Conservation (phyloP, 2,797 vertebrate genomes). For the Microctenopoma lineatum region DNA sequence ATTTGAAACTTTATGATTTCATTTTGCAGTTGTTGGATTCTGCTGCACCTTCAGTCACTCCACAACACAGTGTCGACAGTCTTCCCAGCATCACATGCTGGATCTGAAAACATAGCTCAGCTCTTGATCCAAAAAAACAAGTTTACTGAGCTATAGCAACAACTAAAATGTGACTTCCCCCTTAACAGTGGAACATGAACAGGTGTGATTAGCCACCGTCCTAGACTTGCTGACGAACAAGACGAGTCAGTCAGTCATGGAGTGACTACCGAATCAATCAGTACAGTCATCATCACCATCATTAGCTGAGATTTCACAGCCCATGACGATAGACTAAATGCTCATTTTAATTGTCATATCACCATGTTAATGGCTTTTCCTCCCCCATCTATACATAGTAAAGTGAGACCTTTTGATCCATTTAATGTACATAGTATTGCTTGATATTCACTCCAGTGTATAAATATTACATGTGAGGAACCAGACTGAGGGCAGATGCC, state of each 20-base stretch:
- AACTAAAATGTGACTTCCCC: background rate
- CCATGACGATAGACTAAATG: background rate
- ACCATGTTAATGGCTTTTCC: too few relatives aligned
- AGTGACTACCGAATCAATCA: too few relatives aligned
- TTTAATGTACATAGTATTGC: too few relatives aligned
- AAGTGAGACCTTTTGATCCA: too few relatives aligned
- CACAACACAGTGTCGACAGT: constrained; percentile 14
- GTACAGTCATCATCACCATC: too few relatives aligned
- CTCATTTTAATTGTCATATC: background rate
- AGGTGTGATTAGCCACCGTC: constrained; percentile 7
- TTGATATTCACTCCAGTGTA: background rate
- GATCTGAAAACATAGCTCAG: constrained; percentile 21
- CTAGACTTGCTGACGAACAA: constrained; percentile 18
- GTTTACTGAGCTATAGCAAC: background rate
- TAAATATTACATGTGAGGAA: background rate
- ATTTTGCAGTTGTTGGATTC: constrained; percentile 4
- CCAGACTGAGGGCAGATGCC: background rate
- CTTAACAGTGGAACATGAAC: constrained; percentile 6
- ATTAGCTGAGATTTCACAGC: too few relatives aligned
- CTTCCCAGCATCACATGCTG: constrained; percentile 4
- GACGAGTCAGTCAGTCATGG: constrained; percentile 12
- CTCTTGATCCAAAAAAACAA: constrained; percentile 9
- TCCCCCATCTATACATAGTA: too few relatives aligned
- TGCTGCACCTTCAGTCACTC: background rate
- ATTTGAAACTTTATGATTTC: background rate